Conservation (phyloP, 2,113 vertebrate species). For the Alligator mississippiensis region DNA sequence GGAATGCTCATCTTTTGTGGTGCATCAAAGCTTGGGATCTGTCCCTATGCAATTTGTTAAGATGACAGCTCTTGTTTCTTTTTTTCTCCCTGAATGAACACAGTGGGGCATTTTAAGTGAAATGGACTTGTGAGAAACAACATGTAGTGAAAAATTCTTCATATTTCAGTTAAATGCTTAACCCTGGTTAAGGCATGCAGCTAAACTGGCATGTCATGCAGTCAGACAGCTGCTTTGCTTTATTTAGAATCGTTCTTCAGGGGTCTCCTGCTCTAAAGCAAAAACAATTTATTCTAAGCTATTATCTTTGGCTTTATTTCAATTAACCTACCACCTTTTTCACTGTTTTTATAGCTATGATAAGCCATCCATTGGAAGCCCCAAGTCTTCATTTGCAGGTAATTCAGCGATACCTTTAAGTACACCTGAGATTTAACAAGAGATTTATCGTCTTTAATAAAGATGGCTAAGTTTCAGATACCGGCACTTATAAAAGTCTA, state of each 20-base stretch:
- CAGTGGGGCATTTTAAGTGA: constrained; percentile 25
- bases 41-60: neutral
- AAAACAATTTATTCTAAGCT: constrained; percentile 13
- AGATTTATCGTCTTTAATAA: constrained; percentile 37
- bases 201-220: neutral
- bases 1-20: neutral
- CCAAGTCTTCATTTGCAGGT: constrained; percentile 36
- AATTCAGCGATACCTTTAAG: constrained; percentile 48
- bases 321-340: neutral
- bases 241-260: constrained; percentile 31
- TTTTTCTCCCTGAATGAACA: neutral
- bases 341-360: neutral
- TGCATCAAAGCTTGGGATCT: neutral
- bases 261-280: constrained; percentile 43
- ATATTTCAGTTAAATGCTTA: constrained; percentile 1
- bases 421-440: constrained; percentile 74
- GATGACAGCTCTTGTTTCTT: neutral
- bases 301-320: neutral
- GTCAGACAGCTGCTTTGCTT: constrained; percentile 5
- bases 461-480: constrained; percentile 17
- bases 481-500: constrained; percentile 20
- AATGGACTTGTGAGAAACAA: constrained; percentile 26
- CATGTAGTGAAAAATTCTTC: constrained; percentile 45
- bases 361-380: constrained; percentile 16
- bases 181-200: neutral